Base-by-base conservation (phyloP, 2,888 invertebrate genomes). In the Acleris laterana region DNA sequence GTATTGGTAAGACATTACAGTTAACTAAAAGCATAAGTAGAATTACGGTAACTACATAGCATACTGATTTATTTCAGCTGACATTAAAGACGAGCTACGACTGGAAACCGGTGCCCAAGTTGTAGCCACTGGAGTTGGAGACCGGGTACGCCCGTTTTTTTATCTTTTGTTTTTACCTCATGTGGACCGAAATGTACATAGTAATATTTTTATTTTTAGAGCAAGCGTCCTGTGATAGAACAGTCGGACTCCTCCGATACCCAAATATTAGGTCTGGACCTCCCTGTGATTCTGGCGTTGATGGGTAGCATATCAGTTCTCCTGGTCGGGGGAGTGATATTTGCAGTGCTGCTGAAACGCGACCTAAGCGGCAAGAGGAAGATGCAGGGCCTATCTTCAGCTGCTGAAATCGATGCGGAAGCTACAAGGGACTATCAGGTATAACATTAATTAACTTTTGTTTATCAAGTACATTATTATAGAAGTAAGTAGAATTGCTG, bases 361-460 rank as follows among this genome's bases (percentile, higher is more conserved):
- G 97, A 98, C 75, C 95, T 96, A 64, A 95, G 94, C 70, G 95
- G 96, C 19, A 95, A 96, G 72, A 96, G 96, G 73, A 98, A 98
- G 83, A 90, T 98, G 73, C 95, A 96, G 63, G 96, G 96, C n/a
- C 88, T 98, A 5, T 90, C 96, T 17, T 93, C 93, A 0, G 92
- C 93, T 16, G 83, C 89, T n/a, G 92, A 92, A 48, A 91, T 94
- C n/a, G 98, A 98, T 74, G 96, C 97, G 9, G 96, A 97, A 85
- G 97, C 98, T 22, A 98, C 97, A 70, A 97, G 97, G 79, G 98
- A 98, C 79, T 99, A 99, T 86, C 98, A 99, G 94, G 96, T 95
- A 82, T 51, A 44, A 63, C 9, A 49, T 4, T 19, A 49, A 49
- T 49, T 13, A 1, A 49, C n/a, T 6, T 46, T 16, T 38, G 11